Evolutionary conservation across 2,888 invertebrate genomes (phyloP).

Genomic region (Harmothoe impar): DNA sequence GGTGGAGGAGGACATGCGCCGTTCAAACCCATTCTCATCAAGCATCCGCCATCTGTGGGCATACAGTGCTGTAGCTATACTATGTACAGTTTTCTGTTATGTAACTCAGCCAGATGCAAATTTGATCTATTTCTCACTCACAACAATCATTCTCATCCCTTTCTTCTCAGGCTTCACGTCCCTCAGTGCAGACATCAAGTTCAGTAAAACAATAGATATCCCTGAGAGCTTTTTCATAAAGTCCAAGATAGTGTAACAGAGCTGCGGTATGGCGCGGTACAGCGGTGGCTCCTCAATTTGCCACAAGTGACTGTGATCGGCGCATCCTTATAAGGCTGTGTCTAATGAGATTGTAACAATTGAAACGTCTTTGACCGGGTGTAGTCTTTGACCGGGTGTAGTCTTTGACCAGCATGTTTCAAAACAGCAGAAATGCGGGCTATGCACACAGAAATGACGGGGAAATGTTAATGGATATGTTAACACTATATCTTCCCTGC

Average conservation of each 20-base stretch:
- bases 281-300: neutral
- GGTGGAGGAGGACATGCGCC: conserved; percentile 78
- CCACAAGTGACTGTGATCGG: neutral
- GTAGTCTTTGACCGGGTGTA: no score
- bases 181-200: conserved; percentile 62
- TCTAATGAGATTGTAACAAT: no score
- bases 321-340: neutral
- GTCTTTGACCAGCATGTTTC: no score
- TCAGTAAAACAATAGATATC: neutral
- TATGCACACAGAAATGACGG: no score
- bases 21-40: conserved; percentile 76
- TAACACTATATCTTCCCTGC: neutral
- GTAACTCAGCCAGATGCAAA: conserved; percentile 58
- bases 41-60: conserved; percentile 78
- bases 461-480: no score
- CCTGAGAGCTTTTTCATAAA: no score
- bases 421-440: no score
- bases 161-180: conserved; percentile 78
- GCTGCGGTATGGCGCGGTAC: no score
- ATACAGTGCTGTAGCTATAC: conserved; percentile 74
- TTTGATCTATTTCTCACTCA: conserved; percentile 70
- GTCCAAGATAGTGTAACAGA: no score
- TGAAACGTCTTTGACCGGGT: no score
- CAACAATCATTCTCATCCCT: conserved; percentile 74
- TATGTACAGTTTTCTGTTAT: conserved; percentile 72